Base-by-base conservation (phyloP, 1,140 invertebrate species). In the Himalopsyche phryganea region DNA sequence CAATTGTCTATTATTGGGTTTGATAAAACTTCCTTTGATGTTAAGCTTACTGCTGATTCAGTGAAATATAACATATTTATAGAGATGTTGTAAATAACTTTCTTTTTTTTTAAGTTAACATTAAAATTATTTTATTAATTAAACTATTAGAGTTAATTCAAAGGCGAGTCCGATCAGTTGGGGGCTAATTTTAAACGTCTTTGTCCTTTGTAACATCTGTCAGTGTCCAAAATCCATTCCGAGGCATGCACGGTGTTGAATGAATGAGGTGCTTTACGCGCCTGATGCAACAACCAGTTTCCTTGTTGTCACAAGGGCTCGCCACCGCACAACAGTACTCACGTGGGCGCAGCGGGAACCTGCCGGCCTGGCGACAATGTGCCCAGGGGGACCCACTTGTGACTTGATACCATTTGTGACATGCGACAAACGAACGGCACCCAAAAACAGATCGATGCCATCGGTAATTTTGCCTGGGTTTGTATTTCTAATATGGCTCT, bases 231-330 rank as follows among this genome's bases (percentile, higher is more conserved):
- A 28, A 28, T 28, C 45, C 54, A 28, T 13, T 38, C 45, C 20
- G 14, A 14, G 10, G 23, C 33, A 11, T 42, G 35, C 1, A n/a
- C 1, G 46, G 17, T 15, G 47, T 32, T 28, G 53, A 32, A 33
- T 49, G 52, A 14, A 33, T 23, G 49, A 28, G 60, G 55, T 62
- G 60, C 60, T 62, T 55, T 40, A 50, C 55, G 61, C 55, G 50
- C 55, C 61, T 73, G 76, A 75, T 73, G 74, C 74, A 70, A 77
- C 75, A 77, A 77, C 75, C 76, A 76, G 76, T 79, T 77, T 79
- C 74, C 70, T 79, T 79, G 76, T 79, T 79, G 72, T 78, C 75
- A 74, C 75, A 77, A 77, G 75, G 76, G 75, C 71, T 72, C 58
- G 71, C 73, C 73, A 73, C 71, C 23, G 23, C 23, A 28, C 23